Conservation (phyloP, 2,113 vertebrate species). For the crab-eating macaque (Macaca fascicularis) region T2T-MFA8v1.1 NC_088389.1:35590501-35591000, state of each 20-base stretch:
- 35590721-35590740: background rate
- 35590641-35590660: background rate
- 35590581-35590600: background rate
- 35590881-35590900: background rate
- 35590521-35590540: conserved; percentile 73
- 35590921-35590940: background rate
- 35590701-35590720: background rate
- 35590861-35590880: background rate
- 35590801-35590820: background rate
- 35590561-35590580: conserved; percentile 14
- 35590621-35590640: background rate
- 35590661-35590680: background rate
- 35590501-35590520: conserved; percentile 29
- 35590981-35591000: conserved; percentile 21
- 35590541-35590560: conserved; percentile 65
- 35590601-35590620: background rate
- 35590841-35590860: background rate
- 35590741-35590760: background rate
- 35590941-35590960: background rate
- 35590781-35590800: conserved; percentile 13
- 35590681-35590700: background rate
- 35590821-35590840: background rate
- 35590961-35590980: background rate
- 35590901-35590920: conserved; percentile 35
- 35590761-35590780: conserved; percentile 19